phyloP scores from a whole-genome alignment of 2,113 vertebrate genomes.

The Sinocyclocheilus grahami region DNA sequence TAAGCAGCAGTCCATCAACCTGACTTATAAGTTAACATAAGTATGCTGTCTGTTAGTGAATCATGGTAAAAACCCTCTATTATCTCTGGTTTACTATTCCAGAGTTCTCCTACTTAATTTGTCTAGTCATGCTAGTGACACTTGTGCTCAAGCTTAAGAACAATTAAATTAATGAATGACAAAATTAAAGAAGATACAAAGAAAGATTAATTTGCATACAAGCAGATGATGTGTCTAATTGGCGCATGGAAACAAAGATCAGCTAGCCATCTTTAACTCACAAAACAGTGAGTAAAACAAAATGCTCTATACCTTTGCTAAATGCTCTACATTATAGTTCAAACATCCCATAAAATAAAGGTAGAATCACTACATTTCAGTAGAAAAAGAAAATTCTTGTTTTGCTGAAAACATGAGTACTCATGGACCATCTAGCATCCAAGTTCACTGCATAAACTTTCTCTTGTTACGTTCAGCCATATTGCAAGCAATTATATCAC shows the following conservation, averaged over 20 bases:
- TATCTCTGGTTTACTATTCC: not conserved
- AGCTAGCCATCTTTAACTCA: too few relatives aligned
- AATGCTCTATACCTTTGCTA: not conserved
- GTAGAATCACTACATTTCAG: not conserved
- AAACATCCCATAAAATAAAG: constrained; percentile 23
- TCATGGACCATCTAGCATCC: not conserved
- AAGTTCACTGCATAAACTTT: not conserved
- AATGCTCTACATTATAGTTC: not conserved
- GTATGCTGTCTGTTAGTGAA: not conserved
- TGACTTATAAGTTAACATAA: not conserved
- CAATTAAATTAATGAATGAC: too few relatives aligned
- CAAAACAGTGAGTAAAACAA: not conserved
- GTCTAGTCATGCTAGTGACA: not conserved
- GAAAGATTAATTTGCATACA: constrained; percentile 2
- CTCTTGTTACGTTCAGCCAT: not conserved
- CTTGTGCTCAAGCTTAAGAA: constrained; percentile 4
- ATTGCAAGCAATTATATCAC: constrained; percentile 11
- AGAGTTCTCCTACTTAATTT: not conserved
- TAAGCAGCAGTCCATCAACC: not conserved
- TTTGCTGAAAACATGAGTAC: not conserved
- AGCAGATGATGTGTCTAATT: too few relatives aligned
- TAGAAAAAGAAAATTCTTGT: not conserved
- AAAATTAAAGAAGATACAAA: not conserved
- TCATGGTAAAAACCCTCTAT: not conserved
- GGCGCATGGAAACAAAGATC: too few relatives aligned